A percentile compares a stretch with the other conserved stretches of the same genome.
Evolutionary conservation across 2,113 vertebrate genomes (phyloP).

Genomic region (Zapornia atra): DNA sequence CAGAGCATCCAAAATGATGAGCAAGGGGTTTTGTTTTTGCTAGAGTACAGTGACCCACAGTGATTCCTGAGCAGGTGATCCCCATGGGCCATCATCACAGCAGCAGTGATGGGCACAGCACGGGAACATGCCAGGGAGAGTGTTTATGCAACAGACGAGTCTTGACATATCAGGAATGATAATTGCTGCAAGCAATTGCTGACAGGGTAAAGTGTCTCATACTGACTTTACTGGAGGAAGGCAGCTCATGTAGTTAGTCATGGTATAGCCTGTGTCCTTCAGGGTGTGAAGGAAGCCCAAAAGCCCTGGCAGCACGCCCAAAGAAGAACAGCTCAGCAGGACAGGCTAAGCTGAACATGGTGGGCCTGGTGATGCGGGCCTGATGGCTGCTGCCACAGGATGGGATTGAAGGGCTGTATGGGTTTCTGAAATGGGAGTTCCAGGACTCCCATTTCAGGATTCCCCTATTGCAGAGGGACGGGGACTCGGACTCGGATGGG

Average conservation of each 20-base stretch:
- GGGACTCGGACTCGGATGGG: not conserved
- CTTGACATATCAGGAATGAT: not conserved
- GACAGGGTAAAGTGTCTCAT: not conserved
- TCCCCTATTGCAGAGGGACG: not conserved
- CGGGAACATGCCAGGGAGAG: not conserved
- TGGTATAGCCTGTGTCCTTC: not conserved
- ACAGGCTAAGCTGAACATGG: not conserved
- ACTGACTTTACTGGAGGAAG: not conserved
- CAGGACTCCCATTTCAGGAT: not conserved
- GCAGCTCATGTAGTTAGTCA: not conserved
- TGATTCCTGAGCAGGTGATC: not conserved
- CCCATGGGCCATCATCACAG: not conserved
- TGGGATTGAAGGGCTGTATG: not conserved
- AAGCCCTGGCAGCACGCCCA: fast-evolving
- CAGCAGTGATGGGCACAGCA: fast-evolving
- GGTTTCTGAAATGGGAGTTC: not conserved
- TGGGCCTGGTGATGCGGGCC: not conserved
- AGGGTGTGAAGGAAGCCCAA: not conserved
- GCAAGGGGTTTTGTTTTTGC: not conserved
- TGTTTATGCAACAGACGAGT: not conserved
- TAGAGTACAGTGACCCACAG: not conserved
- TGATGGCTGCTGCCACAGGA: not conserved
- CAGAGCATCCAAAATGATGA: not conserved
- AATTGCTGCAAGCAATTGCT: not conserved
- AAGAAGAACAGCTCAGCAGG: not conserved